Base-by-base conservation (phyloP, 2,888 invertebrate species). In the Mamestra brassicae region DNA sequence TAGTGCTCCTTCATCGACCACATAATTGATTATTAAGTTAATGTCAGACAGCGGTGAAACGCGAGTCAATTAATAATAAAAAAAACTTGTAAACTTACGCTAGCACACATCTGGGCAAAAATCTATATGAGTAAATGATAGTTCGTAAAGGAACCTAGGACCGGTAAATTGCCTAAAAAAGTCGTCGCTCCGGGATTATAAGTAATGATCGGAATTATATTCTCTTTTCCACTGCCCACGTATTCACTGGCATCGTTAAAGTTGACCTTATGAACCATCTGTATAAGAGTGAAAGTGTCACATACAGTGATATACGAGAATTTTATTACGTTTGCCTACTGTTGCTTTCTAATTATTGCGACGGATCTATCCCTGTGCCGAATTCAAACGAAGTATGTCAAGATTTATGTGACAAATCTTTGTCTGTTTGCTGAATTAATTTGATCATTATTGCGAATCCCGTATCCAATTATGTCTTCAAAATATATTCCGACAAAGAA, bases 321-420 rank as follows among this genome's bases (percentile, higher is more conserved):
- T 34, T n/a, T 63, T 50, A 80, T 74, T 65, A 65, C 62, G 58
- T 64, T 73, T 70, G 26, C 47, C 34, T 34, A 60, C 54, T 71
- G 38, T 5, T 60, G 66, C 36, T 71, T 42, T 65, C 47, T 84
- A 71, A 84, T 82, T 80, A 84, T 61, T 54, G 52, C 36, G 71
- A 65, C 65, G 45, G 60, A 63, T 70, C 52, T 57, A 38, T 74
- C 34, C 13, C 10, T 64, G 55, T 66, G 3, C 63, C 57, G 10
- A 71, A 74, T 81, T 61, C 68, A 66, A 80, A 65, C 70, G 64
- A 84, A 72, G 17, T 73, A 52, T 72, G 47, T 71, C 65, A 68
- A 57, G 36, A 71, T 76, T 75, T 72, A 75, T 72, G 42, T 71
- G 63, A 68, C 47, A 58, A 55, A 38, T 34, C 38, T 69, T 67